Percentiles rank a stretch among this genome's conserved stretches.
phyloP scores from a whole-genome alignment of 2,113 vertebrate species.

The Numida meleagris region DNA sequence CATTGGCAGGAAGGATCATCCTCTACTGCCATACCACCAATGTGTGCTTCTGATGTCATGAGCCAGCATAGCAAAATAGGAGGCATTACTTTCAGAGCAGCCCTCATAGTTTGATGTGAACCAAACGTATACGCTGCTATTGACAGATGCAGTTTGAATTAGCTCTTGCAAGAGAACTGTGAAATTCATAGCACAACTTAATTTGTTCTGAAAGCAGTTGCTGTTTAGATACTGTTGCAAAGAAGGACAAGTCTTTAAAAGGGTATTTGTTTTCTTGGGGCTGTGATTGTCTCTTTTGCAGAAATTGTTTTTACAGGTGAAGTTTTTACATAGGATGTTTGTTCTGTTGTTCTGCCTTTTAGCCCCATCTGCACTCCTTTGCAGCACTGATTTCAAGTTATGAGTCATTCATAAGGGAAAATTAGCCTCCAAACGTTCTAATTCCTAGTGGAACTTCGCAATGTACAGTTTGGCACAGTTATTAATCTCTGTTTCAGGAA shows the following conservation, averaged over 20 bases:
- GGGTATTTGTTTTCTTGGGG: neutral
- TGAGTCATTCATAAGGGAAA: neutral
- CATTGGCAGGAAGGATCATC: too few relatives aligned
- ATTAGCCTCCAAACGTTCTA: neutral
- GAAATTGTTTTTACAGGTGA: neutral
- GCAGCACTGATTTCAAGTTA: neutral
- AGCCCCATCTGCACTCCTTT: neutral
- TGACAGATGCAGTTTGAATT: slow-evolving; percentile 7
- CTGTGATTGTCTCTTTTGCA: neutral
- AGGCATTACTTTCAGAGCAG: too few relatives aligned
- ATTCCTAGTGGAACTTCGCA: neutral
- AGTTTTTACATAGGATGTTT: neutral
- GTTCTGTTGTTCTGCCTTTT: neutral
- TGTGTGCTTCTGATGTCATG: too few relatives aligned
- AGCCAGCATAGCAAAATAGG: too few relatives aligned
- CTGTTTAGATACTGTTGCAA: neutral
- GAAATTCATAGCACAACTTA: neutral
- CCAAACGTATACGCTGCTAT: neutral
- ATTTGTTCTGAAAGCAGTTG: neutral
- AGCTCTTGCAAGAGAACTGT: neutral
- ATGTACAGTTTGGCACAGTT: neutral
- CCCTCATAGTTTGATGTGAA: neutral
- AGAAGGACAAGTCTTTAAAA: neutral
- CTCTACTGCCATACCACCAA: too few relatives aligned
- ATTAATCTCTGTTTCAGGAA: slow-evolving; percentile 33